A percentile compares a stretch with the other conserved stretches of the same genome.
Conservation (phyloP, 2,797 vertebrate species). For the Rhinichthys osculus region DNA sequence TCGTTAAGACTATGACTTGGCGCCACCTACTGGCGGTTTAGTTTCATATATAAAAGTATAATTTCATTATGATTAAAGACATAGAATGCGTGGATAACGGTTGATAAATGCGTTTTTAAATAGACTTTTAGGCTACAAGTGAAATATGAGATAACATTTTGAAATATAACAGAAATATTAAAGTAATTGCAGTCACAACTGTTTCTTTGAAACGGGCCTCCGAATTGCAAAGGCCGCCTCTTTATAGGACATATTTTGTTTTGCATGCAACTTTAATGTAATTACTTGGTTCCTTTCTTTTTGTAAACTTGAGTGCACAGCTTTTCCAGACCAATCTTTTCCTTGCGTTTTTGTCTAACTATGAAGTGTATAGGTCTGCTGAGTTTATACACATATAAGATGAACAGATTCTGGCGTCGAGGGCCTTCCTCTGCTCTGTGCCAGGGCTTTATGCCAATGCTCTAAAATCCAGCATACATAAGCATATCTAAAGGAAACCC, state of each 20-base stretch:
- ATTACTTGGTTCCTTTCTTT: background rate
- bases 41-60: too few species aligned
- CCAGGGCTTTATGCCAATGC: slow-evolving; percentile 62
- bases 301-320: background rate
- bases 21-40: too few species aligned
- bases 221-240: too few species aligned
- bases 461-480: slow-evolving; percentile 65
- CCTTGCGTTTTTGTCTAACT: background rate
- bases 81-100: too few species aligned
- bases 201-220: too few species aligned
- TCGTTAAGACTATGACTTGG: too few species aligned
- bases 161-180: too few species aligned
- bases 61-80: too few species aligned
- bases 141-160: too few species aligned
- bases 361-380: slow-evolving; percentile 10
- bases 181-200: too few species aligned
- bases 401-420: slow-evolving; percentile 1
- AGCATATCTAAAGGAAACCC: slow-evolving; percentile 60
- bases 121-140: too few species aligned
- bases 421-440: slow-evolving; percentile 56
- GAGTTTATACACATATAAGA: slow-evolving; percentile 19
- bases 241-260: background rate
- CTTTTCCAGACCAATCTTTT: background rate
- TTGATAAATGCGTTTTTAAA: too few species aligned
- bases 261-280: background rate